Base-by-base conservation (phyloP, 2,797 vertebrate species). In the Fistularia commersonii region DNA sequence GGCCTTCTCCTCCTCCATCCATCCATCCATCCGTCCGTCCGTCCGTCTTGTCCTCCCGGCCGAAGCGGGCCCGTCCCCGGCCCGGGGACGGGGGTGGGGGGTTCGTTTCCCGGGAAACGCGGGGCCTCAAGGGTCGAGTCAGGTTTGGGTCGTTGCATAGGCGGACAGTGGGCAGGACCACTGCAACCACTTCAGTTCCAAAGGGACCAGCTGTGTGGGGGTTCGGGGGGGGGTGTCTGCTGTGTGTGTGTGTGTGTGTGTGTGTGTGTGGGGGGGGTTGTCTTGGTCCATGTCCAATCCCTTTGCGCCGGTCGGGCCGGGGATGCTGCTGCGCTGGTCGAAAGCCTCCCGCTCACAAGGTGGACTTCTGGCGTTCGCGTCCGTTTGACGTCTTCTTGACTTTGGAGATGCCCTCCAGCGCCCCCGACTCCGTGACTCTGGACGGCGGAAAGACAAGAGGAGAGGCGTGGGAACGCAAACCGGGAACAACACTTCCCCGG, bases 371-470 rank as follows among this genome's bases (percentile, higher is more conserved):
- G 40, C 79, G 80, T 36, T 94, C 91, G 0, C 89, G 87, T 35
- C 90, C 80, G 1, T 90, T 89, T 3, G 79, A 87, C 0, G 90
- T 92, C 69, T 92, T 92, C 88, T 92, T 93, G 57, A 93, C 91
- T 76, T 93, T 92, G 57, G 90, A 89, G 48, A 94, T 84, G 0
- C 91, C 91, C 79, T 92, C 90, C 64, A 90, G 69, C 7, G 80
- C 87, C 0, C 92, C 93, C 0, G 92, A 91, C 74, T 93, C 90
- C 0, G 92, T 93, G 72, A 92, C 65, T 53, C 93, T 93, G 62
- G 0, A 41, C n/a, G 52, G 34, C 15, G n/a, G 14, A 5, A 39
- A n/a, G 64, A 12, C 57, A 11, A n/a, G 3, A 48, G 6, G 1
- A 44, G 32, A 23, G 23, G 23, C 23, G 23, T 23, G 23, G 23